Conservation (phyloP, 2,888 invertebrate species). For the Sminthurides aquaticus region DNA sequence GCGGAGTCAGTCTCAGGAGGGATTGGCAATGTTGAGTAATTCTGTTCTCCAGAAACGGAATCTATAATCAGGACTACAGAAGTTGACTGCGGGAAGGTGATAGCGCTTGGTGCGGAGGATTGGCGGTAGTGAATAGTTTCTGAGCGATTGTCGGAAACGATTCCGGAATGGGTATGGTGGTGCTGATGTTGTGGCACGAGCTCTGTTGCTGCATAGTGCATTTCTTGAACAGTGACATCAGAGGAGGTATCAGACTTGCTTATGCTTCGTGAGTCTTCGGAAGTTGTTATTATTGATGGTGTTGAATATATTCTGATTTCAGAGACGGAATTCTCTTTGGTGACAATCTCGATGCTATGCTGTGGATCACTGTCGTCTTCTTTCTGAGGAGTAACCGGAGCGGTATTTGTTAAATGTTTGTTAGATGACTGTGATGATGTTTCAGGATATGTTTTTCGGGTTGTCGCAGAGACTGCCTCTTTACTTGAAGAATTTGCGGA, state of each 20-base stretch:
- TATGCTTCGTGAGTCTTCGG: conserved; percentile 8
- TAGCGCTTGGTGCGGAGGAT: conserved; percentile 16
- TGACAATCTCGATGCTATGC: conserved; percentile 34
- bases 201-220: conserved; percentile 41
- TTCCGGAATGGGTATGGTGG: background rate
- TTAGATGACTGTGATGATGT: too few relatives aligned
- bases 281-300: background rate
- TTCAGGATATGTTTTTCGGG: too few relatives aligned
- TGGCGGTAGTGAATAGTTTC: conserved; percentile 1
- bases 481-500: too few relatives aligned
- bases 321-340: conserved; percentile 41
- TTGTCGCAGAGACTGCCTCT: too few relatives aligned
- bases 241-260: conserved; percentile 2
- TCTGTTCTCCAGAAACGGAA: conserved; percentile 14
- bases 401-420: too few relatives aligned
- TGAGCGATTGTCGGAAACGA: background rate
- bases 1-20: background rate
- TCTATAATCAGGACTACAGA: conserved; percentile 41
- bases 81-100: conserved; percentile 30
- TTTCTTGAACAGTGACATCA: conserved; percentile 26
- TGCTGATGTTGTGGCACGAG: conserved; percentile 17
- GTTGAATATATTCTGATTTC: conserved; percentile 40
- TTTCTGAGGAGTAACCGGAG: too few relatives aligned
- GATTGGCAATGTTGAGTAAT: background rate
- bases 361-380: background rate